Percentiles rank a stretch among this genome's conserved stretches.
Conservation (phyloP, 1,140 invertebrate genomes). For the Drosophila gunungcola region DNA sequence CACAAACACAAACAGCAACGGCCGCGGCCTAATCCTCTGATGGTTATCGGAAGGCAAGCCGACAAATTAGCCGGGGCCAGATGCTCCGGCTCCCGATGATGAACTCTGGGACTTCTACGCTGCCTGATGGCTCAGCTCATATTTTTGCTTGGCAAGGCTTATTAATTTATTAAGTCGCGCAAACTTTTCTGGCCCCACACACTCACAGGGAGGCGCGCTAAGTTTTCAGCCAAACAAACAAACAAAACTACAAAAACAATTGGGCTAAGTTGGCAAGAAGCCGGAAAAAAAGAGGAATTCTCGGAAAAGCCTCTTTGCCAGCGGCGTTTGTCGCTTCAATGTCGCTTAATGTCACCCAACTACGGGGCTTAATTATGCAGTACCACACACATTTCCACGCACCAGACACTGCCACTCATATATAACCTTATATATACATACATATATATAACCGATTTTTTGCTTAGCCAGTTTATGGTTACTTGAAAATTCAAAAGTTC, state of each 20-base stretch:
- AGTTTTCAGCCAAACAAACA: constrained; percentile 68
- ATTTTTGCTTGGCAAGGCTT: constrained; percentile 56
- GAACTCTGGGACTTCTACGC: constrained; percentile 15
- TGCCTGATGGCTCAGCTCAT: constrained; percentile 35
- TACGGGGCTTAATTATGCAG: constrained; percentile 68
- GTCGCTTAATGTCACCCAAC: constrained; percentile 72
- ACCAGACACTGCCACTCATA: background rate
- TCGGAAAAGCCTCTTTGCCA: constrained; percentile 54
- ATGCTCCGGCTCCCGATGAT: constrained; percentile 35
- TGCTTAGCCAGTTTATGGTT: constrained; percentile 53
- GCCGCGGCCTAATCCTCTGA: constrained; percentile 41
- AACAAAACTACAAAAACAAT: constrained; percentile 73
- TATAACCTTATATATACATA: constrained; percentile 10
- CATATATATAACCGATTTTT: constrained; percentile 9
- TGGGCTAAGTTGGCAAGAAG: constrained; percentile 53
- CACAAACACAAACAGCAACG: constrained; percentile 36
- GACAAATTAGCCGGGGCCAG: constrained; percentile 58
- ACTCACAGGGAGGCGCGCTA: constrained; percentile 30
- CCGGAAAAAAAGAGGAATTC: constrained; percentile 24
- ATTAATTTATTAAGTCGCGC: constrained; percentile 60
- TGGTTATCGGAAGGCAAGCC: constrained; percentile 52
- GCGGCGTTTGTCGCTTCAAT: constrained; percentile 63
- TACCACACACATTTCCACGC: constrained; percentile 35
- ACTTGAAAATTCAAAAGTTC: constrained; percentile 72
- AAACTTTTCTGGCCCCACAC: constrained; percentile 27